These are phyloP conservation scores for Hyalella azteca DNA, from an alignment of 2,888 invertebrate genomes.

Conservation along the genomic window DNA sequence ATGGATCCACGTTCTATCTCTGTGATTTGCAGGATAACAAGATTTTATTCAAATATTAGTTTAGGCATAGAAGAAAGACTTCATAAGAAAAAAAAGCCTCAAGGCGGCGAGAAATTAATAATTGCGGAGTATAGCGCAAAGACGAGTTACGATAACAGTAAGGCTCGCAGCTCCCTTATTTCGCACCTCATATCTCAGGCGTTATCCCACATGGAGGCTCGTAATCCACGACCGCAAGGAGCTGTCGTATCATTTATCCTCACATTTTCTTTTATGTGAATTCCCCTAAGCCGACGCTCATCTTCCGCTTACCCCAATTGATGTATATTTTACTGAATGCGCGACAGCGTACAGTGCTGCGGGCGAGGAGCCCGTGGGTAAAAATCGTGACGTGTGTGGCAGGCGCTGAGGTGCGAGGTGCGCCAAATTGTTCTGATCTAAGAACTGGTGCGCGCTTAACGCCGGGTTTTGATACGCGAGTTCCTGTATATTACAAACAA, in stretches of 20 bases:
- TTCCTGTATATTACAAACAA: too few relatives aligned
- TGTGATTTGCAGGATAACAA: too few relatives aligned
- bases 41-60: too few relatives aligned
- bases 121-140: background rate
- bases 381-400: too few relatives aligned
- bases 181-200: constrained; percentile 3
- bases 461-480: too few relatives aligned
- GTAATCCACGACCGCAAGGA: constrained; percentile 19
- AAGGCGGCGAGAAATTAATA: background rate
- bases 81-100: too few relatives aligned
- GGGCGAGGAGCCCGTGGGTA: background rate
- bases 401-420: too few relatives aligned
- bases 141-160: background rate
- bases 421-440: too few relatives aligned
- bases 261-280: constrained; percentile 35
- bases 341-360: background rate
- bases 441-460: too few relatives aligned
- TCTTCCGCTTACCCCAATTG: constrained; percentile 22
- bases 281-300: constrained; percentile 1
- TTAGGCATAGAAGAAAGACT: too few relatives aligned
- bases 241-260: constrained; percentile 21
- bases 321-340: constrained; percentile 22
- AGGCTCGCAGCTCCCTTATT: background rate
- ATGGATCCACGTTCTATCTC: too few relatives aligned
- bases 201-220: background rate